A percentile compares a stretch with the other conserved stretches of the same genome.
Evolutionary conservation across 2,888 invertebrate species (phyloP).

Genomic region (Diadegma fenestrale): DNA sequence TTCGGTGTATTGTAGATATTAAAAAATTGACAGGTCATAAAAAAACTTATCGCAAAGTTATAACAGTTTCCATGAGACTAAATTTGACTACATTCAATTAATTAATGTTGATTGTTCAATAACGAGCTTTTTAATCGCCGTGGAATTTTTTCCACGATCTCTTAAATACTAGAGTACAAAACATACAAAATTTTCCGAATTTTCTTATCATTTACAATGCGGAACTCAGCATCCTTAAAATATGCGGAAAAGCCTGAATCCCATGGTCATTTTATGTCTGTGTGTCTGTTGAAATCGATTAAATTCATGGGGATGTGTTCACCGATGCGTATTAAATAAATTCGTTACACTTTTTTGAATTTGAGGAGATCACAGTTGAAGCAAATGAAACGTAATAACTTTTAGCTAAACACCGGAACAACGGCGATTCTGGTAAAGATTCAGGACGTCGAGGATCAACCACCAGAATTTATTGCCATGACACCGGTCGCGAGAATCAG

Average conservation of each 20-base stretch:
- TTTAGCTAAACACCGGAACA: slow-evolving; percentile 93
- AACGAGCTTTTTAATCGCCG: no score
- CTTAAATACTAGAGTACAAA: no score
- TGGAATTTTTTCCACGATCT: no score
- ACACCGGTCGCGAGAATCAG: slow-evolving; percentile 95
- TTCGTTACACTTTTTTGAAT: slow-evolving; percentile 4
- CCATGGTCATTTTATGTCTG: not conserved
- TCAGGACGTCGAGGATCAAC: slow-evolving; percentile 96
- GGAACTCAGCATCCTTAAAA: no score
- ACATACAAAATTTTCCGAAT: no score
- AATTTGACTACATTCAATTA: no score
- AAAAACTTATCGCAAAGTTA: no score
- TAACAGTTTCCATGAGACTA: no score
- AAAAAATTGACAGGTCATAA: no score
- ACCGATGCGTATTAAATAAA: not conserved
- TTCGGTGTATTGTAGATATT: no score
- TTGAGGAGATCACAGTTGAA: not conserved
- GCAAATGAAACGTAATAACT: slow-evolving; percentile 86
- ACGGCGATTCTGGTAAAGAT: slow-evolving; percentile 95
- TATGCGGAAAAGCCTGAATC: not conserved
- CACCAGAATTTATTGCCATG: slow-evolving; percentile 95
- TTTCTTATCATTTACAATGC: no score
- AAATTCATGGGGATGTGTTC: not conserved
- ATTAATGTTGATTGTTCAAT: no score
- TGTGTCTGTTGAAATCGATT: not conserved